These are phyloP conservation scores for Brachymystax lenok DNA, from an alignment of 2,797 vertebrate species.

Conservation along the genomic window DNA sequence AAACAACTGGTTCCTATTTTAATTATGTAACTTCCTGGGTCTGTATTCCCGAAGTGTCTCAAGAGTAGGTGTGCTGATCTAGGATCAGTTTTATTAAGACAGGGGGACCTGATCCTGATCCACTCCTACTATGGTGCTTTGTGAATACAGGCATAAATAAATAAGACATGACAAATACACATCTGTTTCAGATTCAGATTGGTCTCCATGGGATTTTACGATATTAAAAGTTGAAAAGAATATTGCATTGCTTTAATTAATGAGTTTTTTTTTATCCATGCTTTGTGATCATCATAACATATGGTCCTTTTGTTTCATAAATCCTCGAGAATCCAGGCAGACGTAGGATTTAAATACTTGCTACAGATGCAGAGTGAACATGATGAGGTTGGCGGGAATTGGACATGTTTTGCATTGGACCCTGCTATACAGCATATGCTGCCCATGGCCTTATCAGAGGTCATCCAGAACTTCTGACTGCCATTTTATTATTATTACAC, in stretches of 20 bases:
- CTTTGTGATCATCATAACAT: conserved; percentile 53
- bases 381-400: conserved; percentile 57
- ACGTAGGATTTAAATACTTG: conserved; percentile 57
- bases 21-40: neutral
- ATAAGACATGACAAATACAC: conserved; percentile 36
- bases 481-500: conserved; percentile 57
- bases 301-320: conserved; percentile 65
- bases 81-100: neutral
- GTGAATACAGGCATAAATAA: conserved; percentile 38
- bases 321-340: conserved; percentile 67
- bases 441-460: conserved; percentile 55
- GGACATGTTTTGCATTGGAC: conserved; percentile 53
- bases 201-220: conserved; percentile 63
- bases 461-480: conserved; percentile 61
- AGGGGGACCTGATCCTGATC: neutral
- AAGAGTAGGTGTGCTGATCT: neutral
- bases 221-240: conserved; percentile 47
- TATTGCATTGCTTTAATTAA: conserved; percentile 63
- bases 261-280: conserved; percentile 52
- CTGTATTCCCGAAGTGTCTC: neutral
- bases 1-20: neutral
- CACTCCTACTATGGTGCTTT: neutral
- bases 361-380: conserved; percentile 69
- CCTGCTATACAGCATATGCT: conserved; percentile 58
- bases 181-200: conserved; percentile 40